Evolutionary conservation across 2,888 invertebrate genomes (phyloP).

Genomic region (Idaea biselata): DNA sequence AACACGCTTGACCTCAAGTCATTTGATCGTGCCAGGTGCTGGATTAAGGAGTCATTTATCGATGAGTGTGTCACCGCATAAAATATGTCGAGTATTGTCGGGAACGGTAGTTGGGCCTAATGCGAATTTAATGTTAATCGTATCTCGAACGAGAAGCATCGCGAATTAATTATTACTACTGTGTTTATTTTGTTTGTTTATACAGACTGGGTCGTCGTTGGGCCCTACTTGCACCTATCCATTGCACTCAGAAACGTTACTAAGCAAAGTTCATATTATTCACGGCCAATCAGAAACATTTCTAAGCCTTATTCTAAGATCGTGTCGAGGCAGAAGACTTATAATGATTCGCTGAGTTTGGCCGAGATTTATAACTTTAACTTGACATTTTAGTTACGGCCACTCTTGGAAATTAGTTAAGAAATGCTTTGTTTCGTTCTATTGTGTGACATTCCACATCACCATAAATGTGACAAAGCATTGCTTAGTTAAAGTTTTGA

Average conservation of each 20-base stretch:
- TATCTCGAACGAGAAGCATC: slow-evolving; percentile 49
- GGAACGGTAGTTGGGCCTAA: slow-evolving; percentile 60
- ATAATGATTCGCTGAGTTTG: no score
- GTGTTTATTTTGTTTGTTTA: slow-evolving; percentile 18
- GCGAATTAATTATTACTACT: slow-evolving; percentile 36
- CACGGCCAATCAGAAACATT: no score
- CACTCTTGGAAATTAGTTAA: no score
- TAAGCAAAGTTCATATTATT: no score
- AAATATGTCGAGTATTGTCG: slow-evolving; percentile 50
- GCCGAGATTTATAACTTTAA: no score
- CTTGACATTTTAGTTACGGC: no score
- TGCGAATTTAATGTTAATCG: slow-evolving; percentile 66
- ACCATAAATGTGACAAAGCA: no score
- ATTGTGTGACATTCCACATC: no score
- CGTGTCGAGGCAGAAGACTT: no score
- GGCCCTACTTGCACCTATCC: background rate
- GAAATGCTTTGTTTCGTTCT: no score
- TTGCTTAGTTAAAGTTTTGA: no score
- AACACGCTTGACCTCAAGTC: background rate
- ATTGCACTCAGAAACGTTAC: background rate
- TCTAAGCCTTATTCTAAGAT: no score
- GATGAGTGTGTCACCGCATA: slow-evolving; percentile 46
- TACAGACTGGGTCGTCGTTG: background rate
- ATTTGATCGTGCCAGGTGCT: background rate
- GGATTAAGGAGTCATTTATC: background rate